These are phyloP conservation scores for Sweltsa coloradensis DNA, from an alignment of 1,140 invertebrate genomes.

Conservation along the genomic window DNA sequence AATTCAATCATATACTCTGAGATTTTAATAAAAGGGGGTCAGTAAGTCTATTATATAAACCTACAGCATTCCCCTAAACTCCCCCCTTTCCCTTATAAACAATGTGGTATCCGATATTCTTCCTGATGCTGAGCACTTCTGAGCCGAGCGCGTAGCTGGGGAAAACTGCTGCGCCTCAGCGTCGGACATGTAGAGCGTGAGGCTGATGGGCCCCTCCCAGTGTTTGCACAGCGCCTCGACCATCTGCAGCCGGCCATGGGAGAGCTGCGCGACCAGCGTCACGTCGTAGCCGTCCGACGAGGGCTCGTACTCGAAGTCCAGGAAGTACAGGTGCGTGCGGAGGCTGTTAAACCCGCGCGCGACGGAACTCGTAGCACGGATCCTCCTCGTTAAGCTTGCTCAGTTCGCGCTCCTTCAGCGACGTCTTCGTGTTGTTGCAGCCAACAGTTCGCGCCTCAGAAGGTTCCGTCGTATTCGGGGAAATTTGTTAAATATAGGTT, in stretches of 20 bases:
- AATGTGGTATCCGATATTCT: slow-evolving; percentile 85
- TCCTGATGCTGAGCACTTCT: slow-evolving; percentile 55
- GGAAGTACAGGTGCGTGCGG: slow-evolving; percentile 76
- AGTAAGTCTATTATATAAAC: no score
- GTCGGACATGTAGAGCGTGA: slow-evolving; percentile 81
- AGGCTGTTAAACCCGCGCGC: slow-evolving; percentile 52
- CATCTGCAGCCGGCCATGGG: slow-evolving; percentile 76
- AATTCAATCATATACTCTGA: no score
- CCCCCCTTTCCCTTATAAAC: slow-evolving; percentile 86
- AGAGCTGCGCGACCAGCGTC: slow-evolving; percentile 78
- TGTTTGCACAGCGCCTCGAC: slow-evolving; percentile 74
- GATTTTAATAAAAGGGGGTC: no score
- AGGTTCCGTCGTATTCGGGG: slow-evolving; percentile 84
- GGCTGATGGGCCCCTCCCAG: slow-evolving; percentile 81
- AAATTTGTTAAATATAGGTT: slow-evolving; percentile 77
- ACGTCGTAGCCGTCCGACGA: slow-evolving; percentile 52
- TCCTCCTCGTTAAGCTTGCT: slow-evolving; percentile 50
- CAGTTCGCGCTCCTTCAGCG: slow-evolving; percentile 20
- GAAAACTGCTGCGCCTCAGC: slow-evolving; percentile 76
- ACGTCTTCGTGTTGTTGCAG: slow-evolving; percentile 36
- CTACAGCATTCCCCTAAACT: no score
- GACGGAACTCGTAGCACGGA: slow-evolving; percentile 65
- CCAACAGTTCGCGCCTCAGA: slow-evolving; percentile 64
- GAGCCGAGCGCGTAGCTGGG: slow-evolving; percentile 65
- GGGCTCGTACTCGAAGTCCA: slow-evolving; percentile 66